Conservation (phyloP, 2,797 vertebrate genomes). For the Tragopan temminckii region DNA sequence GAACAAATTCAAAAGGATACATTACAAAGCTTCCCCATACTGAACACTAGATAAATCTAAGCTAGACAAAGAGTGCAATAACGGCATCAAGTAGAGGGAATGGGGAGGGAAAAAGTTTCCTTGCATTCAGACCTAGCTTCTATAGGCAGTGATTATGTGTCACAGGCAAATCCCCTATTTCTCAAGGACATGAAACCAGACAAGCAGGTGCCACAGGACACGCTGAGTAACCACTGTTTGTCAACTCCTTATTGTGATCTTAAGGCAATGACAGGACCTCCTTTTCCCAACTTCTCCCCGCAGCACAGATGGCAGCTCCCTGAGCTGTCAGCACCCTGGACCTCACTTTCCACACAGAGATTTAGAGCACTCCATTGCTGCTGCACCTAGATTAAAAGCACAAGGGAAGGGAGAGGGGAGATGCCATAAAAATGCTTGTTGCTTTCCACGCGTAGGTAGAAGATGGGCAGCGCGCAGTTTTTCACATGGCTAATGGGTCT, state of each 20-base stretch:
- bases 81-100: rapidly evolving
- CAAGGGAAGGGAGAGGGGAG: not conserved
- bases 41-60: not conserved
- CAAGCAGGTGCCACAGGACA: not conserved
- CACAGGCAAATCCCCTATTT: not conserved
- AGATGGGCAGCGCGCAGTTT: not conserved
- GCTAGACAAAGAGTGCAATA: not conserved
- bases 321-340: not conserved
- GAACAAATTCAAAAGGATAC: not conserved
- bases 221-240: not conserved
- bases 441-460: not conserved
- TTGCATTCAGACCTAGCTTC: not conserved
- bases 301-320: not conserved
- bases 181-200: not conserved
- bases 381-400: not conserved
- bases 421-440: not conserved
- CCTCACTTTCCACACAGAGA: not conserved
- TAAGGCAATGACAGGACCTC: rapidly evolving
- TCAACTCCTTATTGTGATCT: rapidly evolving
- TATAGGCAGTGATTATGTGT: rapidly evolving
- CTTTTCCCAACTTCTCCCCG: not conserved
- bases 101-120: too few species aligned
- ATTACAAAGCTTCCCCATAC: rapidly evolving
- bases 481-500: not conserved
- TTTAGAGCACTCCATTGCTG: not conserved